Base-by-base conservation (phyloP, 2,113 vertebrate genomes). In the Reinhardtius hippoglossoides region DNA sequence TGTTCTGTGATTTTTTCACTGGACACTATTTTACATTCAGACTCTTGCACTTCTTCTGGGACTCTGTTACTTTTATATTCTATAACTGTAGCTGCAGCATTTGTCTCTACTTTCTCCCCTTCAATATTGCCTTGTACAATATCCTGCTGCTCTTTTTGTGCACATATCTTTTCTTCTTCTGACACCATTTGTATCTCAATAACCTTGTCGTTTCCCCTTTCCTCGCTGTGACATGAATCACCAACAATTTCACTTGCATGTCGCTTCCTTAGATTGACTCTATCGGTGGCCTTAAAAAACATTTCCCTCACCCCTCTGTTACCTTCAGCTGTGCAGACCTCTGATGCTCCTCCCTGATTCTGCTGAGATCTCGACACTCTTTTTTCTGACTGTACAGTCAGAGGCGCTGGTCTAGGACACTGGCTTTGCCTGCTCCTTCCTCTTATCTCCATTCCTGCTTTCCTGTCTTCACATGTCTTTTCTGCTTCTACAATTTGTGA, bases 241-340 rank as follows among this genome's bases (percentile, higher is more conserved):
- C 27, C 78, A 0, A 18, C 81, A 35, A 68, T 75, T 61, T 87
- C 78, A 62, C 60, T 62, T 13, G 74, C 9, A 3, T 72, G 82
- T 75, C 46, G 50, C 44, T 76, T 85, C 35, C 74, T 74, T 61
- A 67, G 31, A 68, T 86, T 85, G 6, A 26, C 78, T 70, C 85
- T 67, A 80, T 90, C 84, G 3, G 68, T 46, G 8, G 93, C 84
- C 64, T 89, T 91, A 31, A 92, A 91, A 80, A 82, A 87, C 89
- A 93, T 87, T 77, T 93, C 93, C 83, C 83, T 91, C 14, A 87
- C 92, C 57, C 84, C 93, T 82, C 79, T 81, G 81, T 89, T 93
- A 63, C 90, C 86, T 69, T 90, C 89, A 26, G 31, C 67, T 48
- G 62, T 46, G 57, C 80, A 44, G 59, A 52, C 13, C 61, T 82